A percentile compares a stretch with the other conserved stretches of the same genome.
These are phyloP conservation scores for Cryptoblepharus egeriae DNA, from an alignment of 2,797 vertebrate genomes.

Conservation along the genomic window DNA sequence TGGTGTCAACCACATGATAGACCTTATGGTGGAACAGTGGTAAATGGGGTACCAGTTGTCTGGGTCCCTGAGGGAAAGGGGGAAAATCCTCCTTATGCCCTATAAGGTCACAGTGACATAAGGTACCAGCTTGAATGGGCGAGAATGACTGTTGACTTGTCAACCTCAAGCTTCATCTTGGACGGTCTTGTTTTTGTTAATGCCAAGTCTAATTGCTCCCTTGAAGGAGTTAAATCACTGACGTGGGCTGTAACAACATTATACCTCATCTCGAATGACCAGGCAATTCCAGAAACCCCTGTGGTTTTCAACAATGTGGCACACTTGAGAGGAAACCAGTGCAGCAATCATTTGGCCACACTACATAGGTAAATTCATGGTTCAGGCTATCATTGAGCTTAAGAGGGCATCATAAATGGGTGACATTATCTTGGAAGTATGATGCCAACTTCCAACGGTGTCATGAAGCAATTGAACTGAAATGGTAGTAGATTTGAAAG, in stretches of 20 bases:
- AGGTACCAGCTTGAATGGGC: background rate
- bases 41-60: conserved; percentile 38
- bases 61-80: background rate
- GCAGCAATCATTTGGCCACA: background rate
- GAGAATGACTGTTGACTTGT: background rate
- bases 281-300: background rate
- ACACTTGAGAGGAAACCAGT: background rate
- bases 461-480: background rate
- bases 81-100: background rate
- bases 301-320: background rate
- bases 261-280: background rate
- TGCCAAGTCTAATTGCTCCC: background rate
- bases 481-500: background rate
- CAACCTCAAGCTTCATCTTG: background rate
- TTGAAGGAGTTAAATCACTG: background rate
- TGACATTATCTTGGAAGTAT: background rate
- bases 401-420: background rate
- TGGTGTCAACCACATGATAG: conserved; percentile 83
- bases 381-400: background rate
- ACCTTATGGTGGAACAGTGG: conserved; percentile 72
- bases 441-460: background rate
- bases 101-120: background rate
- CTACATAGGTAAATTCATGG: background rate
- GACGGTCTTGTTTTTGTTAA: conserved; percentile 8
- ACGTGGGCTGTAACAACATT: background rate